Evolutionary conservation across 2,888 invertebrate genomes (phyloP).

Genomic region (Tetragnatha montana): DNA sequence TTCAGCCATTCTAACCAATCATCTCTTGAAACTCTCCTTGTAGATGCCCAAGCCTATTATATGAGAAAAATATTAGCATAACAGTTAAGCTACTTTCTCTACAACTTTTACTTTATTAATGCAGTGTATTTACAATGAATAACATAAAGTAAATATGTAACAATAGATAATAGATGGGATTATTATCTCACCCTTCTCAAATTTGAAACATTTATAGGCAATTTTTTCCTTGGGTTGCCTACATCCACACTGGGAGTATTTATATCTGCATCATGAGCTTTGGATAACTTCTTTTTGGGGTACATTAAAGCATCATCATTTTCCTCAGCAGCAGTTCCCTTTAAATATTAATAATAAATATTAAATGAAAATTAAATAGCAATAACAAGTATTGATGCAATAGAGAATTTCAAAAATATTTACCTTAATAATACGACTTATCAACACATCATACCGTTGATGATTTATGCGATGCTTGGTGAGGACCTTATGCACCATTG

Average conservation of each 20-base stretch:
- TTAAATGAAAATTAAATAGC: slow-evolving; percentile 1
- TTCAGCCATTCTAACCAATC: slow-evolving; percentile 99
- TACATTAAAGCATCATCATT: slow-evolving; percentile 83
- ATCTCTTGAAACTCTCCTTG: slow-evolving; percentile 94
- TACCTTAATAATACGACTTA: slow-evolving; percentile 73
- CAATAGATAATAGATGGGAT: neutral
- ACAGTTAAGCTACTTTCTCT: neutral
- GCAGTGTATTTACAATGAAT: neutral
- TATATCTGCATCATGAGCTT: slow-evolving; percentile 82
- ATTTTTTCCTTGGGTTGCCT: slow-evolving; percentile 76
- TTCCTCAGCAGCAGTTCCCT: slow-evolving; percentile 78
- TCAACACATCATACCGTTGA: slow-evolving; percentile 85
- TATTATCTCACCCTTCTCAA: slow-evolving; percentile 81
- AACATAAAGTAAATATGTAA: neutral
- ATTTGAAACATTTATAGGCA: slow-evolving; percentile 88
- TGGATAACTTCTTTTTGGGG: slow-evolving; percentile 82
- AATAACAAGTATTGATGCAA: neutral
- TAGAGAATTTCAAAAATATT: slow-evolving; percentile 3
- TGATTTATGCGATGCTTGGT: slow-evolving; percentile 87
- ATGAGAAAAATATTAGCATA: neutral
- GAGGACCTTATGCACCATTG: slow-evolving; percentile 90
- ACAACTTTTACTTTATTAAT: neutral
- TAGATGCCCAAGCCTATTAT: slow-evolving; percentile 88
- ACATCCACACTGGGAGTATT: slow-evolving; percentile 82
- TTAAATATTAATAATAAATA: neutral